Evolutionary conservation across 2,888 invertebrate species (phyloP), one percentile per base, ranked within the genome.

Genomic region (Carterocephalus palaemon): DNA sequence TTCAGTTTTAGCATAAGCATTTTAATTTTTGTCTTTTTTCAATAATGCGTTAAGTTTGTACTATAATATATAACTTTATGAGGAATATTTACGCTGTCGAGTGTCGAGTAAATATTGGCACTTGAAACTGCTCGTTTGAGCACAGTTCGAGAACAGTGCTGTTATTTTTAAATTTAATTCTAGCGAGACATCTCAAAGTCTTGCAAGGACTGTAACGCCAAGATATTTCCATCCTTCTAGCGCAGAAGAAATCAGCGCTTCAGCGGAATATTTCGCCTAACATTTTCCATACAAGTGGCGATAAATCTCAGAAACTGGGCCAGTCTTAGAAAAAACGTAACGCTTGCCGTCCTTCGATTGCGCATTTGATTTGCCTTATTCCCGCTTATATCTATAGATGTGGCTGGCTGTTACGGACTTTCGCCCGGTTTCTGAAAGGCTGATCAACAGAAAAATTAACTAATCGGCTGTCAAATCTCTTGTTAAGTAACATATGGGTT

Each of bases 291-390:
- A 43, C 43, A 43, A 36, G 28, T 36, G 29, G 34, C 17, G 36
- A 43, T 43, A 43, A 43, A 43, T 43, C 43, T 43, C 34, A 23
- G 34, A 29, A 43, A 43, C 34, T 43, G 29, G 36, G 42, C 34
- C 42, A 36, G 26, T 43, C 42, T 36, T 36, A 36, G 36, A 34
- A 43, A 43, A 43, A 43, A 43, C 42, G 34, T 42, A 42, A 34
- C 36, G 43, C 36, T 22, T 43, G 42, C 62, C 47, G 63, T 60
- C 57, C 54, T 59, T 61, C 57, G 56, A 52, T 56, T 54, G 56
- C 53, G 59, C 57, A 59, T 60, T 59, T 57, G 58, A 71, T 70
- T 54, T 65, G 62, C 58, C 66, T 67, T 67, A 70, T 73, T 70
- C 69, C 61, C 60, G 60, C 53, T 59, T 47, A 58, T 51, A 55